A percentile compares a stretch with the other conserved stretches of the same genome.
Evolutionary conservation across 2,113 vertebrate genomes (phyloP).

Genomic region (Mustela lutreola): DNA sequence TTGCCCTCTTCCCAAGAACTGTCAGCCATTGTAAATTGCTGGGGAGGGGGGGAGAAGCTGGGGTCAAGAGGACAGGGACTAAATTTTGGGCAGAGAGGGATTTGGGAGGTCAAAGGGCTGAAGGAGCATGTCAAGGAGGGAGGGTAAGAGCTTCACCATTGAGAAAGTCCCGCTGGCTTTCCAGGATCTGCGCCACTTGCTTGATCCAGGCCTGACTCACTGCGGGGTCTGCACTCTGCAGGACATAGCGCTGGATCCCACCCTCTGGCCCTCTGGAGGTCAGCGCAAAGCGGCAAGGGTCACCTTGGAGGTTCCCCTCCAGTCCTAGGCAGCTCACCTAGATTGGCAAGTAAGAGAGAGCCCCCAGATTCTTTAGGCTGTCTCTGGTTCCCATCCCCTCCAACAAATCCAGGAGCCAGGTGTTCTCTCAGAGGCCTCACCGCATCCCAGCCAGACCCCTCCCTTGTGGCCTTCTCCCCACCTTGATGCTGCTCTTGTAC

Average conservation of each 20-base stretch:
- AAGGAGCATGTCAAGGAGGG: not conserved
- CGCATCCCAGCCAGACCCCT: not conserved
- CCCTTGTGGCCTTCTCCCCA: slow-evolving; percentile 45
- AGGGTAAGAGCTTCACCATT: slow-evolving; percentile 88
- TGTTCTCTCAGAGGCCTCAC: not conserved
- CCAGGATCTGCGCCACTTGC: slow-evolving; percentile 93
- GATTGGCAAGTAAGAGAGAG: slow-evolving; percentile 43
- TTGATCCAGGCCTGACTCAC: slow-evolving; percentile 90
- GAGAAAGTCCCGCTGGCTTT: slow-evolving; percentile 94
- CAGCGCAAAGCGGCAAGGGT: slow-evolving; percentile 90
- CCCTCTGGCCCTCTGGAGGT: slow-evolving; percentile 92
- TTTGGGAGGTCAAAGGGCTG: not conserved
- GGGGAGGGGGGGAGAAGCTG: not conserved
- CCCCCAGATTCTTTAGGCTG: not conserved
- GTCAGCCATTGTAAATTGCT: not conserved
- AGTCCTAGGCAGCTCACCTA: slow-evolving; percentile 94
- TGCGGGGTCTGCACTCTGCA: slow-evolving; percentile 88
- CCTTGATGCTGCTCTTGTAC: slow-evolving; percentile 96
- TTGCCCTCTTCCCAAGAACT: not conserved
- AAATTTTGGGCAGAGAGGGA: not conserved
- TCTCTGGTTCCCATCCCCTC: not conserved
- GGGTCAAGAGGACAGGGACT: not conserved
- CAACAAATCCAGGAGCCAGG: not conserved
- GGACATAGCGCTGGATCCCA: slow-evolving; percentile 88
- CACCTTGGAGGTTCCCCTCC: slow-evolving; percentile 89